phyloP scores from a whole-genome alignment of 2,113 vertebrate genomes.

The Saguinus midas region DNA sequence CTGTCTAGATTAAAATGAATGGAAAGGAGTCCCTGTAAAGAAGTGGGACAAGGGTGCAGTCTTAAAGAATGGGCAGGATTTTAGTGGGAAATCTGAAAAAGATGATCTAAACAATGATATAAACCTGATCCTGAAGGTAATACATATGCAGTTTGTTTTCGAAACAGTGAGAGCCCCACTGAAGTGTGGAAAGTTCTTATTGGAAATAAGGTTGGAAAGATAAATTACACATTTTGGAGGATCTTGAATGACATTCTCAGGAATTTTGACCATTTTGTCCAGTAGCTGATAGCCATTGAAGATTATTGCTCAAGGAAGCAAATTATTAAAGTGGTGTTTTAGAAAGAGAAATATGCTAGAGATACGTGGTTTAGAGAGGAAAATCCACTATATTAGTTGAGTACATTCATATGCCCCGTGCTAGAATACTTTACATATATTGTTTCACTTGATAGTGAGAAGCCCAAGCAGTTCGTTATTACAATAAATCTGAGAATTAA shows the following conservation, averaged over 20 bases:
- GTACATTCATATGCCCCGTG: background rate
- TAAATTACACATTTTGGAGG: background rate
- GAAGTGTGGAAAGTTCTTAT: background rate
- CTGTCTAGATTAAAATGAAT: background rate
- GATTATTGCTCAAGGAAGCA: background rate
- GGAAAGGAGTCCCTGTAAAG: background rate
- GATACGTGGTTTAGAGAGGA: background rate
- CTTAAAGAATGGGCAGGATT: background rate
- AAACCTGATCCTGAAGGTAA: background rate
- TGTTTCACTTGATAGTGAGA: background rate
- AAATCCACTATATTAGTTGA: background rate
- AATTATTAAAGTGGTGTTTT: background rate
- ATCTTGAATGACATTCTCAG: background rate
- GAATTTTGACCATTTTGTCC: background rate
- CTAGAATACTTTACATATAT: background rate
- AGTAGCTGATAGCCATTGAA: background rate
- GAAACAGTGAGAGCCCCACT: background rate
- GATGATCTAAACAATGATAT: background rate
- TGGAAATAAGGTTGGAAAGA: background rate
- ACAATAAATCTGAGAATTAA: background rate
- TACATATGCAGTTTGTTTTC: background rate
- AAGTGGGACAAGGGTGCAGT: background rate
- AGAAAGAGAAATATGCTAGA: background rate
- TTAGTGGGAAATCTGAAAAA: background rate
- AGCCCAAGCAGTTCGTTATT: background rate